Evolutionary conservation across 2,888 invertebrate genomes (phyloP).

Genomic region (Agelastica alni): DNA sequence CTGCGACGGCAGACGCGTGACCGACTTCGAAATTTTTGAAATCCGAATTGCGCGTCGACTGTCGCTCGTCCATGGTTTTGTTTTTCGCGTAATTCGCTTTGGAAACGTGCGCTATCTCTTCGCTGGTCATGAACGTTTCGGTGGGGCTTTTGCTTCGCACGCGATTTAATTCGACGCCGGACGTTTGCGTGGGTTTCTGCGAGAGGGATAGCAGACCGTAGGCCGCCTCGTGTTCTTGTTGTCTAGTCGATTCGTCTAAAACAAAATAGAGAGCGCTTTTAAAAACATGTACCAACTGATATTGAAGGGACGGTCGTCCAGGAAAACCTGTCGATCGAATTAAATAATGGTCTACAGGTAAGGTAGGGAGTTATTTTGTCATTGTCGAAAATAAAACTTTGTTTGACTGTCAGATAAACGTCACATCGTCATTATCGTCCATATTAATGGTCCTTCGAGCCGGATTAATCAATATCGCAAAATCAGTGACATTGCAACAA

Average conservation of each 20-base stretch:
- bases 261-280: constrained; percentile 49
- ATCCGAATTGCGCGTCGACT: constrained; percentile 17
- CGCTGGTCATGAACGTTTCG: constrained; percentile 49
- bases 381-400: no score
- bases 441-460: no score
- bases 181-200: constrained; percentile 56
- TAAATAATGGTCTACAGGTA: no score
- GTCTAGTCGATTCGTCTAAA: constrained; percentile 70
- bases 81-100: constrained; percentile 55
- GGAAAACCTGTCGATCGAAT: no score
- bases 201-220: constrained; percentile 78
- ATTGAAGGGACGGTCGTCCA: no score
- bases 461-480: no score
- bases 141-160: constrained; percentile 31
- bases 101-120: constrained; percentile 53
- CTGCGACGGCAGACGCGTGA: constrained; percentile 17
- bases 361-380: no score
- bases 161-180: constrained; percentile 32
- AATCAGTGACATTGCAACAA: no score
- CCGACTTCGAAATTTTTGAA: constrained; percentile 24
- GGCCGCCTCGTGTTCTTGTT: constrained; percentile 85
- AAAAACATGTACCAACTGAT: no score
- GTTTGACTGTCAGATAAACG: no score
- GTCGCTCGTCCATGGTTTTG: constrained; percentile 50
- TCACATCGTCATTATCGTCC: no score